A percentile compares a stretch with the other conserved stretches of the same genome.
Conservation (phyloP, 2,113 vertebrate genomes). For the Tragelaphus imberbis region DNA sequence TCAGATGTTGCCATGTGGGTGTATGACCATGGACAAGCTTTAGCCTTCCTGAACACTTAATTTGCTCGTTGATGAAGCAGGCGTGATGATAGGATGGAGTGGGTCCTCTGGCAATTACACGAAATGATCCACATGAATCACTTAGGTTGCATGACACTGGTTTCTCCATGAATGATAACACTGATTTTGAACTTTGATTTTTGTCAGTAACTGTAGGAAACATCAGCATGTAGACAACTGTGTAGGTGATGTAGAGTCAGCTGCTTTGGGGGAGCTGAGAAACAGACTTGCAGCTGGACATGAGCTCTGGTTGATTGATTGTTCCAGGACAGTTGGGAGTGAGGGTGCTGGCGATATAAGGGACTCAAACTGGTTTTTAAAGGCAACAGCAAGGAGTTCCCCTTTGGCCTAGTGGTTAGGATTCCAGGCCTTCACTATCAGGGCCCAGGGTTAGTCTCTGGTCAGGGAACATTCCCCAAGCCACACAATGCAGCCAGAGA, state of each 20-base stretch:
- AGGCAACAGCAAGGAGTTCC: background rate
- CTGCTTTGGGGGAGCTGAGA: background rate
- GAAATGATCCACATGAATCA: background rate
- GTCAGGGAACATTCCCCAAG: background rate
- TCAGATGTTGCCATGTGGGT: background rate
- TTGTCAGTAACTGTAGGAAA: background rate
- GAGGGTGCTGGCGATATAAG: background rate
- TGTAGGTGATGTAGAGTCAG: background rate
- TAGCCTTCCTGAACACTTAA: background rate
- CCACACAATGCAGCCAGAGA: background rate
- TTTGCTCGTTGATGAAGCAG: background rate
- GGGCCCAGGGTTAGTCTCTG: background rate
- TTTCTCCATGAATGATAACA: background rate
- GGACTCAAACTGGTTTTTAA: background rate
- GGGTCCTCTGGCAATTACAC: background rate
- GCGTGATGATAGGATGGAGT: background rate
- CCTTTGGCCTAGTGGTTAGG: background rate
- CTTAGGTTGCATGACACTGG: background rate
- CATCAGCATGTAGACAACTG: background rate
- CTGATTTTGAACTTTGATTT: background rate
- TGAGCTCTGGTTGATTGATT: background rate
- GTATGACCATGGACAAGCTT: background rate
- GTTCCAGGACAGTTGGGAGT: background rate
- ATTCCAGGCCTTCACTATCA: background rate
- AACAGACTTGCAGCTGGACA: background rate